Evolutionary conservation across 2,797 vertebrate species (phyloP).

Genomic region (Tragopan temminckii): DNA sequence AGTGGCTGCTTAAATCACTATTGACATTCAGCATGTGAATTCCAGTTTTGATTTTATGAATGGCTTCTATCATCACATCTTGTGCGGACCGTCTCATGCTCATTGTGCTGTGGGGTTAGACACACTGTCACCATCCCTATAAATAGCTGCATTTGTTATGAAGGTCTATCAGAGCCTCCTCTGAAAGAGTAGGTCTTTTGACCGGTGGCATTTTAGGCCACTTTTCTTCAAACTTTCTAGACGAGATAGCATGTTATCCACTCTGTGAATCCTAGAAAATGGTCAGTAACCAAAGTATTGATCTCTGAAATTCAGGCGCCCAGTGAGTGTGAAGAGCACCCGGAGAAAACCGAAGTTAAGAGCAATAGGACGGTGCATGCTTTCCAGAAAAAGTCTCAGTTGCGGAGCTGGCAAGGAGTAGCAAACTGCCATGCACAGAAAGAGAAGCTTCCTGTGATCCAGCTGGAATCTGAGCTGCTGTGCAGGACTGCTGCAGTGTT

Average conservation of each 20-base stretch:
- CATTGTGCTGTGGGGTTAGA: slow-evolving; percentile 43
- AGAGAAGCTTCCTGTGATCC: slow-evolving; percentile 8
- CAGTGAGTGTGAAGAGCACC: not conserved
- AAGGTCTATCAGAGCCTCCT: slow-evolving; percentile 42
- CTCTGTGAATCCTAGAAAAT: not conserved
- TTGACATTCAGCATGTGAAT: not conserved
- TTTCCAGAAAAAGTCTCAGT: slow-evolving; percentile 1
- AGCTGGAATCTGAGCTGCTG: not conserved
- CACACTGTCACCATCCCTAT: slow-evolving; percentile 54
- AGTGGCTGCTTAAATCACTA: not conserved
- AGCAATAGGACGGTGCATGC: not conserved
- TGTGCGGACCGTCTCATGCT: slow-evolving; percentile 4
- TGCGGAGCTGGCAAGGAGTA: not conserved
- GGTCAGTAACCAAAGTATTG: not conserved
- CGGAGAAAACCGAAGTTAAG: not conserved
- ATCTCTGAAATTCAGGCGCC: not conserved
- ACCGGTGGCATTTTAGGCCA: slow-evolving; percentile 23
- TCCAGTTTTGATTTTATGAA: slow-evolving; percentile 48
- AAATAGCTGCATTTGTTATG: slow-evolving; percentile 49
- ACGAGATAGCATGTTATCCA: not conserved
- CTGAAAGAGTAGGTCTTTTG: not conserved
- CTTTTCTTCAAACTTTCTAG: not conserved
- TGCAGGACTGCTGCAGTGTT: not conserved
- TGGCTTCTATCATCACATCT: slow-evolving; percentile 20
- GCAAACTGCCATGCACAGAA: not conserved